phyloP scores from a whole-genome alignment of 2,888 invertebrate genomes.

The Metallyticus violacea region DNA sequence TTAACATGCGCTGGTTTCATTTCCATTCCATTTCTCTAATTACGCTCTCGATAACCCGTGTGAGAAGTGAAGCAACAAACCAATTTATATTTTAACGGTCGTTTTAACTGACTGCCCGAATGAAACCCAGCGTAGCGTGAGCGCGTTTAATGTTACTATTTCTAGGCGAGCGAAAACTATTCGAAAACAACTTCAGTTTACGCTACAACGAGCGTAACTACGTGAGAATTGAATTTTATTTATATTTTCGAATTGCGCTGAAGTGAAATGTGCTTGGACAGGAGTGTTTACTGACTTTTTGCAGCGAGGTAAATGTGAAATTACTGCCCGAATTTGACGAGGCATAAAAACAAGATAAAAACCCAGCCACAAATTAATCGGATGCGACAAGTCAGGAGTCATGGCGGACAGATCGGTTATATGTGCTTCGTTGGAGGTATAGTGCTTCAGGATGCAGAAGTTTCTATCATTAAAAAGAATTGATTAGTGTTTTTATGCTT shows the following conservation, averaged over 20 bases:
- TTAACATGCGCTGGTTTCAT: neutral
- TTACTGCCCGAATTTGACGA: neutral
- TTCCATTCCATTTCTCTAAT: neutral
- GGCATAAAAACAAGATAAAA: neutral
- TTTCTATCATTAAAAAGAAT: too few relatives aligned
- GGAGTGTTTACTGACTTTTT: neutral
- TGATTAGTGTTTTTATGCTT: too few relatives aligned
- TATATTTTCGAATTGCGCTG: neutral
- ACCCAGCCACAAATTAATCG: neutral
- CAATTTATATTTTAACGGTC: neutral
- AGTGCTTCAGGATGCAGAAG: too few relatives aligned
- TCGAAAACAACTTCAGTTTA: neutral
- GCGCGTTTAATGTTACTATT: neutral
- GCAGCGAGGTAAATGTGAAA: neutral
- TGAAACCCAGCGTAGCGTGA: neutral
- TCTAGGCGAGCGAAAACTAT: neutral
- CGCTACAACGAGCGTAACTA: neutral
- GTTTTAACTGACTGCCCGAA: neutral
- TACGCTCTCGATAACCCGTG: neutral
- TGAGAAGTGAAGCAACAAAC: neutral
- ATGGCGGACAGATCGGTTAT: neutral
- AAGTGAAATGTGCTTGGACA: neutral
- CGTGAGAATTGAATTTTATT: neutral
- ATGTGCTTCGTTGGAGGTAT: too few relatives aligned
- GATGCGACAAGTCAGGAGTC: neutral